Evolutionary conservation across 2,797 vertebrate genomes (phyloP).

Genomic region (Sebastes cheni): DNA sequence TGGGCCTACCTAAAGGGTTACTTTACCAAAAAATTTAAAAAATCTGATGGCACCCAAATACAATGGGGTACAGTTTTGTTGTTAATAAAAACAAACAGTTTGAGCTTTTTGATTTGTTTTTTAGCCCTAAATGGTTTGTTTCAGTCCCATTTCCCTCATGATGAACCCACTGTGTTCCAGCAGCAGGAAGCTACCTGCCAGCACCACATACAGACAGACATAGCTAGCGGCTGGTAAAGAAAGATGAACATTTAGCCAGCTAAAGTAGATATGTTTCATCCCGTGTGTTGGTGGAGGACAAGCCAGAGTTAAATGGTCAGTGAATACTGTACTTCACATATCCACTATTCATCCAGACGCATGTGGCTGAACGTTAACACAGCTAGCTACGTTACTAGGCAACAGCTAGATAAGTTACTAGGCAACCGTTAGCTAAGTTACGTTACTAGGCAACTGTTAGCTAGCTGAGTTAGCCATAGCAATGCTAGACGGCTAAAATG

Average conservation of each 20-base stretch:
- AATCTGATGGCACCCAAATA: background rate
- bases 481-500: background rate
- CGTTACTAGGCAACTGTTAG: background rate
- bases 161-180: background rate
- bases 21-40: background rate
- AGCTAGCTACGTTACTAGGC: background rate
- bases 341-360: background rate
- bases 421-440: background rate
- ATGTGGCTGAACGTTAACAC: background rate
- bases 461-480: slow-evolving; percentile 3
- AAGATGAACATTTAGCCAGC: background rate
- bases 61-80: background rate
- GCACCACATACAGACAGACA: background rate
- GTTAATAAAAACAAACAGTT: accelerated
- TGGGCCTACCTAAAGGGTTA: background rate
- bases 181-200: background rate
- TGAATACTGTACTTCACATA: background rate
- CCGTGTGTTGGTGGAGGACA: background rate
- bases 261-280: too few species aligned
- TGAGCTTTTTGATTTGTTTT: background rate
- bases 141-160: background rate
- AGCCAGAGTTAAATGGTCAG: background rate
- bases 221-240: background rate
- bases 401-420: background rate
- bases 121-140: background rate